Conservation (phyloP, 2,797 vertebrate species). For the Sciurus carolinensis region DNA sequence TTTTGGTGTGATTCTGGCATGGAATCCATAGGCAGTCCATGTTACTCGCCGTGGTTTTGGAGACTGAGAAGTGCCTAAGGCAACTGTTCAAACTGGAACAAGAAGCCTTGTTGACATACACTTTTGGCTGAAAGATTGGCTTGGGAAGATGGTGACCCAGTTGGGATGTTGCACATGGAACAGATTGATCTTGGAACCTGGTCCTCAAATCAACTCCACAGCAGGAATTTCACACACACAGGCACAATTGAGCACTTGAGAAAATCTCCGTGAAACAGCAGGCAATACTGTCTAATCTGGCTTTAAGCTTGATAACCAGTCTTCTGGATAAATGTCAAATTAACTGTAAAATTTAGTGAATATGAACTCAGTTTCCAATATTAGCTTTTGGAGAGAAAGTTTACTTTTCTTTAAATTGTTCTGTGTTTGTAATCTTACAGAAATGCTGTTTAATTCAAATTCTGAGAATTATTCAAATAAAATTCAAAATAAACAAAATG, state of each 20-base stretch:
- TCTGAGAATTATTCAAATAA: not conserved
- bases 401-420: slow-evolving; percentile 10
- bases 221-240: slow-evolving; percentile 58
- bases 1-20: not conserved
- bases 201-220: slow-evolving; percentile 34
- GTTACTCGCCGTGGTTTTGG: not conserved
- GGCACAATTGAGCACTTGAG: slow-evolving; percentile 59
- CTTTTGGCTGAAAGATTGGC: not conserved
- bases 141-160: not conserved
- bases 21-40: not conserved
- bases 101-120: not conserved
- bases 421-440: not conserved
- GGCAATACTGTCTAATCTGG: slow-evolving; percentile 42
- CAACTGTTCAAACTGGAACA: not conserved
- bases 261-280: slow-evolving; percentile 44
- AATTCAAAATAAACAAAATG: not conserved
- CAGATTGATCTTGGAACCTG: slow-evolving; percentile 46
- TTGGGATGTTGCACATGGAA: slow-evolving; percentile 14
- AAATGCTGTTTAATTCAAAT: not conserved
- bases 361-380: not conserved
- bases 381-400: not conserved
- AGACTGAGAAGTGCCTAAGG: not conserved
- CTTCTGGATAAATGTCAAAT: slow-evolving; percentile 67
- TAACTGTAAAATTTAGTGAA: slow-evolving; percentile 56
- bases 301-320: not conserved